Evolutionary conservation across 2,797 vertebrate species (phyloP).

Genomic region (Threskiornis aethiopicus): DNA sequence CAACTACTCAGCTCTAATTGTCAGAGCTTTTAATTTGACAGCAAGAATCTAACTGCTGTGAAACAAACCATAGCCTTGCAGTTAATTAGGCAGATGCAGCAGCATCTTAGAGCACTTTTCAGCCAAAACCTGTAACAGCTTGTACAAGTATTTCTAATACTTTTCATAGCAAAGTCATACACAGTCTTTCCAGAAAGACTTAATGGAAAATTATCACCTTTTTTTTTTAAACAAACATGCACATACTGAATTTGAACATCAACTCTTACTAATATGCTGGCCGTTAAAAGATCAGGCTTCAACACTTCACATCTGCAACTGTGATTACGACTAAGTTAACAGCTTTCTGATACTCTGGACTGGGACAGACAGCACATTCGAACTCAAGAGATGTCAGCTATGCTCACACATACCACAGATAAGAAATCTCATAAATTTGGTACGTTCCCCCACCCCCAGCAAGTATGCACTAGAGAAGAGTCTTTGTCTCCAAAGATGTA

Average conservation of each 20-base stretch:
- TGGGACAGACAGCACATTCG: not conserved
- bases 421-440: not conserved
- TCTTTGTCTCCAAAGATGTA: not conserved
- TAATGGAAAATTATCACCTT: not conserved
- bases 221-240: not conserved
- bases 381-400: not conserved
- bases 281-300: not conserved
- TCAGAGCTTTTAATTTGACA: not conserved
- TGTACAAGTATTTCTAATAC: not conserved
- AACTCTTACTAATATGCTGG: not conserved
- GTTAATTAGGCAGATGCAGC: not conserved
- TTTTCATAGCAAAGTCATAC: not conserved
- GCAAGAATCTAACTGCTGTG: not conserved
- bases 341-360: not conserved
- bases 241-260: not conserved
- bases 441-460: not conserved
- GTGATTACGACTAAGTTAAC: not conserved
- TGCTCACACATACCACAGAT: not conserved
- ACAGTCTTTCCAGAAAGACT: not conserved
- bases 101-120: not conserved
- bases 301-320: not conserved
- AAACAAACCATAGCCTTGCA: not conserved
- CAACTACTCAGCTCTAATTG: not conserved
- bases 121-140: not conserved
- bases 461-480: not conserved